phyloP scores from a whole-genome alignment of 2,888 invertebrate species.

The Kuschelorhynchus macadamiae region DNA sequence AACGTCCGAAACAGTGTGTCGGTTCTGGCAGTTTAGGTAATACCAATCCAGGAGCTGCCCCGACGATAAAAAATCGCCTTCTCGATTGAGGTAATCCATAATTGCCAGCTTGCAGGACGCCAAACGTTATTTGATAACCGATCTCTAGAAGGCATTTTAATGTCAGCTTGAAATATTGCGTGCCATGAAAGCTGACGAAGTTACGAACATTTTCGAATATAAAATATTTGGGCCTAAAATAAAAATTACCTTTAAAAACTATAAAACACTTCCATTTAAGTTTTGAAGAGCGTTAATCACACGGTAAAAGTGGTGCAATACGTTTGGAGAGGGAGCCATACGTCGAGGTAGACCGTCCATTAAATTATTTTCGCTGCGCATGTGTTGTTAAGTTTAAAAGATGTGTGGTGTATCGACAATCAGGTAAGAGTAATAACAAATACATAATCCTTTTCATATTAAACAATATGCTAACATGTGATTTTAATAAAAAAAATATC shows the following conservation, averaged over 20 bases:
- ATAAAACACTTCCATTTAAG: too few species aligned
- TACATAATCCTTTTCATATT: too few species aligned
- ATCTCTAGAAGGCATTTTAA: slow-evolving; percentile 69
- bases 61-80: slow-evolving; percentile 70
- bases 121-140: slow-evolving; percentile 73
- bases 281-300: too few species aligned
- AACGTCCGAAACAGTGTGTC: slow-evolving; percentile 68
- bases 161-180: slow-evolving; percentile 70
- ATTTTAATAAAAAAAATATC: too few species aligned
- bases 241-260: not conserved
- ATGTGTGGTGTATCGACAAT: too few species aligned
- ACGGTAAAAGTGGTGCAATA: too few species aligned
- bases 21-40: slow-evolving; percentile 71
- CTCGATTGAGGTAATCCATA: slow-evolving; percentile 73
- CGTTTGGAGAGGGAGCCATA: too few species aligned
- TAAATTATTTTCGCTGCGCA: too few species aligned
- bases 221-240: slow-evolving; percentile 64
- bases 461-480: too few species aligned
- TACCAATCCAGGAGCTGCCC: slow-evolving; percentile 71
- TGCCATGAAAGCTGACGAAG: slow-evolving; percentile 71
- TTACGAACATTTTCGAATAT: slow-evolving; percentile 73
- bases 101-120: slow-evolving; percentile 71
- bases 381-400: too few species aligned
- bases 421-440: too few species aligned
- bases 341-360: too few species aligned